Evolutionary conservation across 1,140 invertebrate genomes (phyloP).

Genomic region (Magallana gigas): DNA sequence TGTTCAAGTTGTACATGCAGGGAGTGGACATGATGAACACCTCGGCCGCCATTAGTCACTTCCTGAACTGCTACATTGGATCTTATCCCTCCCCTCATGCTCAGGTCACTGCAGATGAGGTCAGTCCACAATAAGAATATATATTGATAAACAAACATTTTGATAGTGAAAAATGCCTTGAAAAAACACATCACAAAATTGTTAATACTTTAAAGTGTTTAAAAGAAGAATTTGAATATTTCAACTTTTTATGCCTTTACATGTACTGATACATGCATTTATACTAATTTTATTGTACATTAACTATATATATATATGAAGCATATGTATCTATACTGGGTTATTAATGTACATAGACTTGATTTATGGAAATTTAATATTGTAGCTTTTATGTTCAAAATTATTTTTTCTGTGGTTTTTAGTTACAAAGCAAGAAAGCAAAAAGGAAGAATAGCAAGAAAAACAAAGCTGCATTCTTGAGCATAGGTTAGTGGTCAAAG

Average conservation of each 20-base stretch:
- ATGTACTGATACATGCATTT: too few relatives aligned
- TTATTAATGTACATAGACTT: too few relatives aligned
- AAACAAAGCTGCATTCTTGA: slow-evolving; percentile 70
- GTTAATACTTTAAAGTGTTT: too few relatives aligned
- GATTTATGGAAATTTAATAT: too few relatives aligned
- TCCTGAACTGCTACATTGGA: slow-evolving; percentile 93
- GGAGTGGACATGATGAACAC: slow-evolving; percentile 93
- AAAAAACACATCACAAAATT: too few relatives aligned
- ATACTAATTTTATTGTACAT: too few relatives aligned
- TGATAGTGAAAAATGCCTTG: too few relatives aligned
- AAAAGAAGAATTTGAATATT: too few relatives aligned
- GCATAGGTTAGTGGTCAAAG: slow-evolving; percentile 61
- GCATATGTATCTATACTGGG: too few relatives aligned
- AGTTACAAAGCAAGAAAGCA: slow-evolving; percentile 68
- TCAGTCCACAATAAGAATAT: slow-evolving; percentile 68
- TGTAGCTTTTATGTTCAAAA: not conserved
- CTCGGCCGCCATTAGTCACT: slow-evolving; percentile 93
- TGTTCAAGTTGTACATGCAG: slow-evolving; percentile 95
- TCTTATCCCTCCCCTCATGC: slow-evolving; percentile 74
- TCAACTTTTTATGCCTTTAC: too few relatives aligned
- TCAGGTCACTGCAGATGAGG: slow-evolving; percentile 83
- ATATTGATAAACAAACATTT: too few relatives aligned
- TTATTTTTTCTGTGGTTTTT: slow-evolving; percentile 34
- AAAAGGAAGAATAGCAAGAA: slow-evolving; percentile 73
- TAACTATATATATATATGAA: too few relatives aligned